Evolutionary conservation across 2,113 vertebrate genomes (phyloP).

Genomic region (Muntiacus reevesi): DNA sequence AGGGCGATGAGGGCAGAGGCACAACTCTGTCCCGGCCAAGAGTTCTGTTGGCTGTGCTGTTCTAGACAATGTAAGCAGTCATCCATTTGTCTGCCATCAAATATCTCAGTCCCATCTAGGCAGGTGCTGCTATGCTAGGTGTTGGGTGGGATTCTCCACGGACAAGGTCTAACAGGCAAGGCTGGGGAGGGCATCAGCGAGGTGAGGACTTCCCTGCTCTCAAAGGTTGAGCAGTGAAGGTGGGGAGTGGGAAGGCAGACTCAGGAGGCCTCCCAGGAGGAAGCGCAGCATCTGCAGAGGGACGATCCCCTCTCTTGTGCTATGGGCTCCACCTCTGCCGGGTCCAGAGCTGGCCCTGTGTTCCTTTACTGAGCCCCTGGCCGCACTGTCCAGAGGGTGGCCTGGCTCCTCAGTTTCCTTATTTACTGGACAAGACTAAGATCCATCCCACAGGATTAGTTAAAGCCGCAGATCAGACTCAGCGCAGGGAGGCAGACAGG

Average conservation of each 20-base stretch:
- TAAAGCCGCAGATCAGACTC: neutral
- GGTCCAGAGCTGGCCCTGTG: neutral
- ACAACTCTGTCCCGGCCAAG: neutral
- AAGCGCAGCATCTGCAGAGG: neutral
- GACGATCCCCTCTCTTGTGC: too few relatives aligned
- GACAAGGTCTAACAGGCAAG: neutral
- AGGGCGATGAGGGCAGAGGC: neutral
- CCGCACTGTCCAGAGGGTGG: neutral
- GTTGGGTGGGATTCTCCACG: neutral
- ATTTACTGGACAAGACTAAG: neutral
- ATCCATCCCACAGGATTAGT: neutral
- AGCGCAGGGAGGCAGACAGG: accelerated
- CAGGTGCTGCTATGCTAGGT: neutral
- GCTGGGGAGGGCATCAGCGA: neutral
- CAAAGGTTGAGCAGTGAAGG: neutral
- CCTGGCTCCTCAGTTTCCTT: neutral
- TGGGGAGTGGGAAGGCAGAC: neutral
- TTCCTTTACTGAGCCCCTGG: neutral
- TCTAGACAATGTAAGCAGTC: neutral
- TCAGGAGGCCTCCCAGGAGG: neutral
- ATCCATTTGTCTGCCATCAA: neutral
- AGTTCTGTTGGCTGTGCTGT: neutral
- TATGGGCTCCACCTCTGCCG: neutral
- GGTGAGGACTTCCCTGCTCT: neutral
- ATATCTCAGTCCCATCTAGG: neutral